Evolutionary conservation across 30 jellyfish, hydroid and myxozoan species (phyloP), one percentile per base, ranked within the genome.

Genomic region (Hydractinia echinata): DNA sequence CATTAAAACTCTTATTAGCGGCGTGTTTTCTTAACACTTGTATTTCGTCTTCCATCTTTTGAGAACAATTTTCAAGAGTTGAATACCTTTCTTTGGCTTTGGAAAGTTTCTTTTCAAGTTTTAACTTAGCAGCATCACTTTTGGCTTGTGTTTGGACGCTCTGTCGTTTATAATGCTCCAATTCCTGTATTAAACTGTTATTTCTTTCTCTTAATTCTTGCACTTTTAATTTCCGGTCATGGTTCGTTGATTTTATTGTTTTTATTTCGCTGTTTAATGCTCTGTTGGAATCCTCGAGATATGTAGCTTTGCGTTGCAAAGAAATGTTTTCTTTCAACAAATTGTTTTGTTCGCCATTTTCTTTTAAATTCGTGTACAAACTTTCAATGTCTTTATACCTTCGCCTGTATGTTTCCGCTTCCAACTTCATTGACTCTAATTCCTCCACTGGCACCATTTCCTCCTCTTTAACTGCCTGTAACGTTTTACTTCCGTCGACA

Each of bases 391-490:
- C 14, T 44, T 15, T 10, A 44, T 77, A 44, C 51, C 30, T 64
- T 55, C 54, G 55, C 60, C 66, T 56, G 39, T 16, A 52, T 5
- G 85, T 54, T 13, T 77, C 85, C 79, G 66, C 44, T 77, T 77
- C 85, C 10, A 15, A 56, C 51, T 77, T 77, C 44, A 77, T 60
- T 10, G 61, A 64, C 39, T 77, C 82, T 1, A 77, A 56, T 53
- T 53, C 73, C 30, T 30, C 51, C 15, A 77, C 66, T 7, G 85
- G 85, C 0, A 77, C 85, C 76, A 77, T 55, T n/a, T 77, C 85
- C 51, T 72, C 81, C 1, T 72, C 44, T 13, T 60, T 60, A 44
- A 8, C 16, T 1, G 8, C 16, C 44, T 19, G 62, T 30, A 30
- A 30, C 44, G 44, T 30, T 13, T 55, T 15, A 7, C 52, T 10